phyloP scores from a whole-genome alignment of 2,888 invertebrate species.

The Drosophila silvestris region DNA sequence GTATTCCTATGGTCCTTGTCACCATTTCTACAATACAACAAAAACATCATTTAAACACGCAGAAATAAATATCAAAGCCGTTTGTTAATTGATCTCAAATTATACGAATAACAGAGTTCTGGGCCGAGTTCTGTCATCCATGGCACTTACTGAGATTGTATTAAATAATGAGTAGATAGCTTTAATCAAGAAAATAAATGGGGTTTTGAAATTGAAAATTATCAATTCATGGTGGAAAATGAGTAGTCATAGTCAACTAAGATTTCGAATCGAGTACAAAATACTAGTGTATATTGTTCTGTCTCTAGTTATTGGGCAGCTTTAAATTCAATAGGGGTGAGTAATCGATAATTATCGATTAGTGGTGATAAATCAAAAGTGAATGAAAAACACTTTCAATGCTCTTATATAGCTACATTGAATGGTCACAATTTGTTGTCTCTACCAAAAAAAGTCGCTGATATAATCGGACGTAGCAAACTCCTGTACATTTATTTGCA shows the following conservation, averaged over 20 bases:
- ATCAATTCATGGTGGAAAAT: background rate
- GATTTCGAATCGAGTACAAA: background rate
- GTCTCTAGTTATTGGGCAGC: background rate
- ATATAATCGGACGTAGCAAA: background rate
- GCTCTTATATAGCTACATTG: background rate
- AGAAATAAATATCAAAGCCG: background rate
- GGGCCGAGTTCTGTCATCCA: background rate
- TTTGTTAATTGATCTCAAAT: background rate
- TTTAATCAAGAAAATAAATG: background rate
- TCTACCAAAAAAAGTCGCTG: background rate
- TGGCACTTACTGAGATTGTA: background rate
- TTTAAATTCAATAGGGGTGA: background rate
- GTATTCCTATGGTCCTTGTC: constrained; percentile 4
- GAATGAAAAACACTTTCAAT: background rate
- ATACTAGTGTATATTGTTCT: background rate
- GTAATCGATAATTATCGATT: background rate
- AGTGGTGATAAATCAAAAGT: background rate
- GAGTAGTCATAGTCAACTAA: background rate
- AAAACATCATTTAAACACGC: background rate
- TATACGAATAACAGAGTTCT: background rate
- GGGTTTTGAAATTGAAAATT: background rate
- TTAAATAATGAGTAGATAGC: background rate
- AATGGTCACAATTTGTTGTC: background rate
- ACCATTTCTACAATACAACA: background rate
- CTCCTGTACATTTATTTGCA: background rate